Evolutionary conservation across 2,113 vertebrate species (phyloP).

Genomic region (Sigmodon hispidus): DNA sequence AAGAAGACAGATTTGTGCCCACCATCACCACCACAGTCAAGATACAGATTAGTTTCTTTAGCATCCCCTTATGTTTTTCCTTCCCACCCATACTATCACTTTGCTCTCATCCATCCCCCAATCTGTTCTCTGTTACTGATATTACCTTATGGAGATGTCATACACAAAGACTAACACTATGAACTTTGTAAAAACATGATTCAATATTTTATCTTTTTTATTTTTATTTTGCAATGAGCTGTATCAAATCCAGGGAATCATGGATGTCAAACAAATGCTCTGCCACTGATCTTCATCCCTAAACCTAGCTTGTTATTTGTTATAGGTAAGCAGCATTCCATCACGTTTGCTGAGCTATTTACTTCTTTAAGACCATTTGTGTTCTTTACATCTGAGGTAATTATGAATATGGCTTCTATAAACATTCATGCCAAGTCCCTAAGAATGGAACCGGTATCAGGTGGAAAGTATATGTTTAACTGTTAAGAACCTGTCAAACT

Average conservation of each 20-base stretch:
- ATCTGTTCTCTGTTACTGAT: slow-evolving; percentile 9
- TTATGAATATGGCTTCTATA: not conserved
- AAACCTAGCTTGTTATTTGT: not conserved
- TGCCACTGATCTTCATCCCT: not conserved
- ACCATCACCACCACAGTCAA: not conserved
- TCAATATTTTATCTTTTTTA: not conserved
- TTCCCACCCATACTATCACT: not conserved
- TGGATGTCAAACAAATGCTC: not conserved
- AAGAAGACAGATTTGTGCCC: not conserved
- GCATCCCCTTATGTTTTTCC: not conserved
- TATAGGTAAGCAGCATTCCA: not conserved
- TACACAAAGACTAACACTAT: not conserved
- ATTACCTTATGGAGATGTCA: not conserved
- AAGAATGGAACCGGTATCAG: not conserved
- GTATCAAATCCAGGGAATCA: not conserved
- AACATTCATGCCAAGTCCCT: not conserved
- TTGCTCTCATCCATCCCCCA: not conserved
- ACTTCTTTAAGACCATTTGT: not conserved
- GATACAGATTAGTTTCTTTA: not conserved
- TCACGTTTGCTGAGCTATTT: slow-evolving; percentile 5
- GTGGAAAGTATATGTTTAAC: not conserved
- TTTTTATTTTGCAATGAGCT: not conserved
- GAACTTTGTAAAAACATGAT: not conserved
- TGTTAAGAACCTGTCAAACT: not conserved
- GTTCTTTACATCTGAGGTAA: not conserved